Base-by-base conservation (phyloP, 2,888 invertebrate genomes). In the Priapulus caudatus region DNA sequence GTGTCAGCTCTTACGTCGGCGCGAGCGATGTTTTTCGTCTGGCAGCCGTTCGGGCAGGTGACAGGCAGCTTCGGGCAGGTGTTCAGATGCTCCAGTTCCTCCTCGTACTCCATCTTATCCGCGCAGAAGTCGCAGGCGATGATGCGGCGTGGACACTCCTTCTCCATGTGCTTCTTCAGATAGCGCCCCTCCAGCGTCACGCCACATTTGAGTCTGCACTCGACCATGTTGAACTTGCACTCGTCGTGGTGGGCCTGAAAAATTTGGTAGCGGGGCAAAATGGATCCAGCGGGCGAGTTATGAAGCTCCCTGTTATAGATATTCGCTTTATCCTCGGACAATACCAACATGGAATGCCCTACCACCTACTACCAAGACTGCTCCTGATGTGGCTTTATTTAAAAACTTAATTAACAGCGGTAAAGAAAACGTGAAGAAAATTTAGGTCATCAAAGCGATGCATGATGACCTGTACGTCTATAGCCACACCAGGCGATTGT, bases 31-130 rank as follows among this genome's bases (percentile, higher is more conserved):
- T 65, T 61, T 33, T 58, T 59, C 23, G 59, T 56, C 33, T 58
- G 58, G 47, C 66, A 66, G 4, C 57, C 57, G 55, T 65, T 66
- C 1, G 66, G 65, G 54, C 66, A 66, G 2, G 62, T 55, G 2
- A 66, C 48, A 18, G 58, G 55, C 45, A 65, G 63, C 47, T 59
- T 58, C 10, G 50, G 53, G 52, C 66, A 66, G 3, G 55, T 51
- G 16, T 59, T 54, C 23, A 63, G 53, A 58, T 66, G 66, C 2
- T 56, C 53, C 4, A 54, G 47, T 50, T 65, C 65, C 10, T 58
- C 56, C 23, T 62, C 60, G 46, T 53, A 55, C 18, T 47, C 45
- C 23, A 64, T 54, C 16, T 54, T 54, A 3, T 52, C 47, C 44
- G 54, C n/a, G 52, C 66, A 66, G 52, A 62, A 64, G 54, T 61